A percentile compares a stretch with the other conserved stretches of the same genome.
Conservation (phyloP, 2,888 invertebrate genomes). For the Acheta domesticus region DNA sequence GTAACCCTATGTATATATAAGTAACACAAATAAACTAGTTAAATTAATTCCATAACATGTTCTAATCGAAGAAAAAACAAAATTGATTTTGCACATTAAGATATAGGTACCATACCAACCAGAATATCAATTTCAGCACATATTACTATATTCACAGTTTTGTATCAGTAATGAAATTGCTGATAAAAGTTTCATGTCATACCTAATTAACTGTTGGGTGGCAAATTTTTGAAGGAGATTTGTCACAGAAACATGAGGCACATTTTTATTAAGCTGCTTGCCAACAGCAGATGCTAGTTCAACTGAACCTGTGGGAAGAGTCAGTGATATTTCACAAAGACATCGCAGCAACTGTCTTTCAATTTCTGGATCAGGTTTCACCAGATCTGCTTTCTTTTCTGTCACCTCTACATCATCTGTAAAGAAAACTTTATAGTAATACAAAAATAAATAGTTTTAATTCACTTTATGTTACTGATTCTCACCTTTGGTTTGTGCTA, state of each 20-base stretch:
- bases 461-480: background rate
- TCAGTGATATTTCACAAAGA: conserved; percentile 65
- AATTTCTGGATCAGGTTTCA: conserved; percentile 55
- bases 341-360: conserved; percentile 63
- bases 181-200: conserved; percentile 28
- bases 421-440: conserved; percentile 27
- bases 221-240: conserved; percentile 75
- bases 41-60: background rate
- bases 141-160: too few relatives aligned
- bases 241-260: conserved; percentile 61
- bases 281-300: conserved; percentile 59
- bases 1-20: too few relatives aligned
- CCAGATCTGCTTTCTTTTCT: conserved; percentile 36
- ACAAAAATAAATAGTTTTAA: background rate
- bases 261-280: conserved; percentile 51
- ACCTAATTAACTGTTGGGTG: conserved; percentile 68
- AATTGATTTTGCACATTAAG: too few relatives aligned
- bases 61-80: too few relatives aligned
- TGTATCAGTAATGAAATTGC: too few relatives aligned
- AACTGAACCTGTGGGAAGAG: conserved; percentile 67
- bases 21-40: background rate
- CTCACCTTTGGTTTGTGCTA: conserved; percentile 34
- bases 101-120: background rate
- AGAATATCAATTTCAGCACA: too few relatives aligned
- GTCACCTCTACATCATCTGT: conserved; percentile 38